Conservation (phyloP, 2,113 vertebrate genomes). For the Craseonycteris thonglongyai region DNA sequence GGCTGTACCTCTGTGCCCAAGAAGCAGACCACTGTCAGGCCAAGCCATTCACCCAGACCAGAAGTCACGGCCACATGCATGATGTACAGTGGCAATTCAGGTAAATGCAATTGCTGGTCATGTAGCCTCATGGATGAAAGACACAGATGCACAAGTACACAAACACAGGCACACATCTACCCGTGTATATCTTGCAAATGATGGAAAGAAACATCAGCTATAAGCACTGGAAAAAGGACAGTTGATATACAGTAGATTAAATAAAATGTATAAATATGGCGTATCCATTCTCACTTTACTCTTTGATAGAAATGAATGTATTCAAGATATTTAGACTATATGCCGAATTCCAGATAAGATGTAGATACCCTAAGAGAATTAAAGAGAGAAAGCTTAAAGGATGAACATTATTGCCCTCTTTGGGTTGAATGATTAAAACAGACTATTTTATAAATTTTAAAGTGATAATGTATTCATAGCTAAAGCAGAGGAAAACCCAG, state of each 20-base stretch:
- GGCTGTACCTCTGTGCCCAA: conserved; percentile 42
- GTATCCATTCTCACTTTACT: neutral
- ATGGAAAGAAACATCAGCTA: conserved; percentile 78
- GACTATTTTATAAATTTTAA: conserved; percentile 66
- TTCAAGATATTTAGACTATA: neutral
- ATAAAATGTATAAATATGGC: neutral
- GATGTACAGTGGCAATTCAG: conserved; percentile 81
- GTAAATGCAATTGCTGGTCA: conserved; percentile 84
- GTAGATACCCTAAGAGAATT: neutral
- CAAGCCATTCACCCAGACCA: conserved; percentile 65
- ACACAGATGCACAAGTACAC: conserved; percentile 10
- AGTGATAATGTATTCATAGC: conserved; percentile 56
- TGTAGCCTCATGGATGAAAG: conserved; percentile 80
- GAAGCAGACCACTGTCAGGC: conserved; percentile 62
- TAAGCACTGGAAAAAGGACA: conserved; percentile 62
- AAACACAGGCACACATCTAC: conserved; percentile 37
- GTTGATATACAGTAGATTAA: neutral
- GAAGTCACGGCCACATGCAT: conserved; percentile 78
- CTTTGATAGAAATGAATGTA: neutral
- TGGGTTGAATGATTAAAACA: conserved; percentile 48
- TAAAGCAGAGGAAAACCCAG: conserved; percentile 51
- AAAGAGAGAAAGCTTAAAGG: neutral
- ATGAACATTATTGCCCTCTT: neutral
- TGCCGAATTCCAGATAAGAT: neutral
- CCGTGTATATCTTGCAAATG: conserved; percentile 74